Base-by-base conservation (phyloP, 2,113 vertebrate species). In the Toxostoma redivivum region DNA sequence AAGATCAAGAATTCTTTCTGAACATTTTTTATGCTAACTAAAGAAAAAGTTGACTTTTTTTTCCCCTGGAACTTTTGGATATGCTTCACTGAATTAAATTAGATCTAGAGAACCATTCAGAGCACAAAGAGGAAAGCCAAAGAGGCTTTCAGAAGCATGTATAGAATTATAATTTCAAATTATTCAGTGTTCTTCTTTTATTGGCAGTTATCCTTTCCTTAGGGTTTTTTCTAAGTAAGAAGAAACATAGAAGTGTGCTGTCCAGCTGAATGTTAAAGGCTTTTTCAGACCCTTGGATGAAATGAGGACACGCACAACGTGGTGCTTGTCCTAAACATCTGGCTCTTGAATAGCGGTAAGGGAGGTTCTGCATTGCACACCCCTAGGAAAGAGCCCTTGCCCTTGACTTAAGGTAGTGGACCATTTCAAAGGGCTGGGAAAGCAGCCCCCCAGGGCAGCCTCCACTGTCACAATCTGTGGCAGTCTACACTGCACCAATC, bases 1-100 rank as follows among this genome's bases (percentile, higher is more conserved):
- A 81, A 92, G 42, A 89, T 86, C 38, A 88, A 69, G 54, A 61
- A 82, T 86, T 95, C 37, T 22, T 80, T 90, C 51, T 73, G 33
- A 47, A 48, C 12, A 87, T 12, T 73, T 91, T 90, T 88, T 91
- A 24, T 62, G 88, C 47, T 65, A 85, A 60, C 70, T 80, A 42
- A 89, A 81, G 22, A 67, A 44, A 78, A 95, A 81, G 56, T 58
- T 58, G 38, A 16, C 69, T 33, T 35, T 93, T 30, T 79, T 85
- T 56, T 19, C 11, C 42, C 23, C 23, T 61, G 27, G 6, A 23
- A 58, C 54, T 77, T 90, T 27, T 73, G 40, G 44, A 44, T 82
- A 93, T 95, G 18, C 73, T 90, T 82, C 42, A 33, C 21, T 70
- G 80, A 80, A 64, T 81, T 91, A 92, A 93, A 86, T 93, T 80